Base-by-base conservation (phyloP, 2,113 vertebrate species). In the Centropristis striata region DNA sequence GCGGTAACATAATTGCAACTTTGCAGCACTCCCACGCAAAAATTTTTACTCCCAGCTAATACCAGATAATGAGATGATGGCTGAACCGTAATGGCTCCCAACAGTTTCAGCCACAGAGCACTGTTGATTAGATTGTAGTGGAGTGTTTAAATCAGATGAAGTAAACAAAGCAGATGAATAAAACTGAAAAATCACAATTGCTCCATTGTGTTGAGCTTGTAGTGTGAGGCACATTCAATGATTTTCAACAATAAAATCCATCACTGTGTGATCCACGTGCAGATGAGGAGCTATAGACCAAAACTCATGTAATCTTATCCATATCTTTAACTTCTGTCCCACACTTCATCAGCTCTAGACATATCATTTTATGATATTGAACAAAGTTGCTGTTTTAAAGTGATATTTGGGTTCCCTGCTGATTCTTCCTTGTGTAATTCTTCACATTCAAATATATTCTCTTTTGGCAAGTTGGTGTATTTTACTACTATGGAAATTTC, bases 81-180 rank as follows among this genome's bases (percentile, higher is more conserved):
- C 44, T 74, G 51, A 69, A 28, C 49, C 37, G 23, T 79, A 80
- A 82, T 74, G 42, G 60, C 74, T 79, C 76, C 46, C 81, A 27
- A 37, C 74, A 72, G 77, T 72, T 78, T 66, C 8, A 71, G 57
- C 64, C 36, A 46, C 67, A 65, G 1, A 68, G 50, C 23, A 11
- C 41, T 13, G 51, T 7, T 72, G 28, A 84, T 83, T 53, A 67
- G 64, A 85, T 85, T 75, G 85, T 15, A 59, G 54, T 36, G 50
- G 64, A 74, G 70, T 23, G 61, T 76, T 80, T 75, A 61, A 70
- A 85, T 63, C 42, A 5, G 32, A 69, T 32, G 42, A 59, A n/a
- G 75, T 59, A 72, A 74, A 91, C 60, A 74, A 41, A 21, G 27
- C 16, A 23, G 65, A 39, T 61, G 49, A 63, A 60, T 61, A 39